Evolutionary conservation across 2,797 vertebrate genomes (phyloP), one percentile per base, ranked within the genome.

Genomic region (Knipowitschia caucasica): DNA sequence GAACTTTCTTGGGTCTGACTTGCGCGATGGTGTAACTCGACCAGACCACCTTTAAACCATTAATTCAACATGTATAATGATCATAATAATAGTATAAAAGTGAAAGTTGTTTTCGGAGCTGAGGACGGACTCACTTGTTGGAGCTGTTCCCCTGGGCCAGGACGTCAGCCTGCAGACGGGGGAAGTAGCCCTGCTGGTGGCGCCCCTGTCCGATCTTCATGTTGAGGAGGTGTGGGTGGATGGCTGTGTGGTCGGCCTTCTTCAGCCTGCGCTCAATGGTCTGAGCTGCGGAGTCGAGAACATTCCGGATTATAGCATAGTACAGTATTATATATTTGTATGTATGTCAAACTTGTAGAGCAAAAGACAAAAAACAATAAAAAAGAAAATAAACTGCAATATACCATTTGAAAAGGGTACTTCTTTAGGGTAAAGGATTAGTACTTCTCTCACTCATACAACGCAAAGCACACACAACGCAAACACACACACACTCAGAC

Each of bases 141-240:
- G 92, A 93, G 69, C 91, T 85, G 15, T 95, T 94, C 52, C 93
- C 92, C 0, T 93, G 88, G 44, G 91, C 85, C 35, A 99, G 89
- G 56, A 99, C 96, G 40, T 98, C 95, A 0, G 93, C 91, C 63
- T 99, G 96, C 65, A 99, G 86, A 67, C 93, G 95, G 0, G 97
- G 97, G 71, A 99, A 99, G 81, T 94, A 97, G 1, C 96, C 95
- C 45, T 92, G 96, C 25, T 98, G 92, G 0, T 98, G 98, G 54
- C 93, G 95, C 62, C 97, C 97, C 78, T 99, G 97, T 18, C 97
- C 97, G 0, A 99, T 99, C 89, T 93, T 95, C 97, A 99, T 99
- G 77, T 99, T 92, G 17, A 99, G 93, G 43, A 99, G 88, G 75
- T 99, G 97, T 0, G 97, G 97, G 77, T 97, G 96, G 72, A 99